Evolutionary conservation across 2,113 vertebrate genomes (phyloP).

Genomic region (Micromys minutus): DNA sequence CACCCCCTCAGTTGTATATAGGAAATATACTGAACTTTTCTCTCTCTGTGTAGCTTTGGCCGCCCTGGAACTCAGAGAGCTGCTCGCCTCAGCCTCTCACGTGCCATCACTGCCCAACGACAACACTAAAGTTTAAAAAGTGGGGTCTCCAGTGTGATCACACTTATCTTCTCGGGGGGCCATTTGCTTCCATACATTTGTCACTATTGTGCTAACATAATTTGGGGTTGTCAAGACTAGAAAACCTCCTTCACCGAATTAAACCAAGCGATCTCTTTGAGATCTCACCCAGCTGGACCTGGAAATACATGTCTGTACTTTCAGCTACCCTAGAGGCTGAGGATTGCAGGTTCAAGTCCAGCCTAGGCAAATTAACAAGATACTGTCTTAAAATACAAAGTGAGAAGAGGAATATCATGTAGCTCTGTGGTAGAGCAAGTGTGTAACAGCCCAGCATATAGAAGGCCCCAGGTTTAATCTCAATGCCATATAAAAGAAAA

Average conservation of each 20-base stretch:
- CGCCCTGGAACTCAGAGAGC: background rate
- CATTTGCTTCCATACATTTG: constrained; percentile 4
- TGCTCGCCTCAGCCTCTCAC: background rate
- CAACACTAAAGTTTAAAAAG: constrained; percentile 28
- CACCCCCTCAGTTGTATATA: background rate
- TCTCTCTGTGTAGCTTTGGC: background rate
- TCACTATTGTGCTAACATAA: constrained; percentile 24
- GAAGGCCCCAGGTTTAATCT: background rate
- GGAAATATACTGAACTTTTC: constrained; percentile 16
- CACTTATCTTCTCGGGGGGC: background rate
- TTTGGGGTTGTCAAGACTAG: constrained; percentile 35
- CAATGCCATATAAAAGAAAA: background rate
- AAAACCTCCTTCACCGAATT: constrained; percentile 28
- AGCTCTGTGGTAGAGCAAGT: background rate
- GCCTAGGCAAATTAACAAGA: background rate
- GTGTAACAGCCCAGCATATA: background rate
- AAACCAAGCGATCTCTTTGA: constrained; percentile 23
- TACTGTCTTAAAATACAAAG: background rate
- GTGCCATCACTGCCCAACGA: background rate
- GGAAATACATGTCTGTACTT: background rate
- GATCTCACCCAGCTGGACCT: background rate
- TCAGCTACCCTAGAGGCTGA: background rate
- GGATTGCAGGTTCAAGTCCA: background rate
- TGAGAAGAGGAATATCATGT: background rate
- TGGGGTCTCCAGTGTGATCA: background rate